Evolutionary conservation across 2,113 vertebrate genomes (phyloP), one percentile per base, ranked within the genome.

Genomic region (Sclerurus mexicanus): DNA sequence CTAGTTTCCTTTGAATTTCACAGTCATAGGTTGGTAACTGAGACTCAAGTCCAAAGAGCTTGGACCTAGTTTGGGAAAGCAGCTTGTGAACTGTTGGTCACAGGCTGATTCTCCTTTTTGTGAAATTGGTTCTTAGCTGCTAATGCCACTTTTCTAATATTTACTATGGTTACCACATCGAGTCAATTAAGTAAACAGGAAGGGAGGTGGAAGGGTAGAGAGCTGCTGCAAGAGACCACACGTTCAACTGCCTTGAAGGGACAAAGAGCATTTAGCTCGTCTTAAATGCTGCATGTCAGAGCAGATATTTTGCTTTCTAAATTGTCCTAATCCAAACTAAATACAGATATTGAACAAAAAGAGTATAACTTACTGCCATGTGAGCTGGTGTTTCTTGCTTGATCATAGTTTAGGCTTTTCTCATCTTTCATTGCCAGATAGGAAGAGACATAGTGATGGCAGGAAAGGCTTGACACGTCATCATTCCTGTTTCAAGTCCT

Each of bases 181-280:
- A 91, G 39, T 62, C 79, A 81, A 86, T 49, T 16, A 74, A 86
- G 64, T 84, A 92, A 96, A 96, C 90, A 92, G 95, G 96, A 96
- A 96, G 87, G 95, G 87, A 94, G 90, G 79, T 75, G 82, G 68
- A 78, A 62, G 67, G 44, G 60, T 49, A 63, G 69, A 89, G 67
- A 84, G 52, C 90, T 89, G 64, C 79, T 93, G 52, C 59, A 89
- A 52, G 44, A 88, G 18, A 73, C 64, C 64, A 69, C 21, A 5
- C 55, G 88, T 37, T 93, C 73, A 95, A 73, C 46, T 85, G 7
- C 71, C 55, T 23, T 77, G 63, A 86, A 91, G 46, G 21, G 22
- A 80, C 24, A 88, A 63, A 14, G 2, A 72, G 33, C n/a, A 6
- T 46, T 69, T 39, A 81, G 12, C 23, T 58, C 55, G 4, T 33